These are phyloP conservation scores for Eulithis testata DNA, from an alignment of 2,888 invertebrate species.

Conservation along the genomic window DNA sequence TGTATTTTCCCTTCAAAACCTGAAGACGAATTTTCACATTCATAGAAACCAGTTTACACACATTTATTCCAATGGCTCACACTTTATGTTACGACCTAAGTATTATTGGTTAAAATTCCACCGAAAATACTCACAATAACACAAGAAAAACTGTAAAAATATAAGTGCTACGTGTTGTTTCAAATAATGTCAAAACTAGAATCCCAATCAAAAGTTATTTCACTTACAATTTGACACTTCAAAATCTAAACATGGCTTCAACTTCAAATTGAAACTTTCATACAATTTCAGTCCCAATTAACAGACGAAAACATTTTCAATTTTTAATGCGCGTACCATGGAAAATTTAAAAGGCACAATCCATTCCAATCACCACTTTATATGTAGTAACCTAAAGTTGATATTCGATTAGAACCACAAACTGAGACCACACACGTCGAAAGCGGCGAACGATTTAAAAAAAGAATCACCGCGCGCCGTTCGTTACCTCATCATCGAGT, in stretches of 20 bases:
- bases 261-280: conserved; percentile 19
- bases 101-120: too few relatives aligned
- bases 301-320: conserved; percentile 53
- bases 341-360: conserved; percentile 41
- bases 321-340: conserved; percentile 52
- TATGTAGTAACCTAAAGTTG: conserved; percentile 23
- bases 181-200: too few relatives aligned
- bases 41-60: too few relatives aligned
- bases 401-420: conserved; percentile 19
- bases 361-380: conserved; percentile 40
- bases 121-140: too few relatives aligned
- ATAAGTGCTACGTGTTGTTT: too few relatives aligned
- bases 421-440: conserved; percentile 79
- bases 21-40: too few relatives aligned
- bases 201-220: background rate
- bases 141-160: too few relatives aligned
- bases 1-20: too few relatives aligned
- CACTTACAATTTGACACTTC: conserved; percentile 10
- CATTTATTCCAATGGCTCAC: too few relatives aligned
- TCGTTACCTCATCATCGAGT: conserved; percentile 82
- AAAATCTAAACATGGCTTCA: conserved; percentile 15
- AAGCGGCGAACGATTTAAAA: conserved; percentile 73
- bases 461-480: conserved; percentile 82
- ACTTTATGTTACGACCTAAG: too few relatives aligned
- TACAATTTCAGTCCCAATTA: conserved; percentile 32